These are phyloP conservation scores for Hormiphora californensis DNA, from an alignment of 37 sponge, comb jelly and placozoan genomes.

Conservation along the genomic window DNA sequence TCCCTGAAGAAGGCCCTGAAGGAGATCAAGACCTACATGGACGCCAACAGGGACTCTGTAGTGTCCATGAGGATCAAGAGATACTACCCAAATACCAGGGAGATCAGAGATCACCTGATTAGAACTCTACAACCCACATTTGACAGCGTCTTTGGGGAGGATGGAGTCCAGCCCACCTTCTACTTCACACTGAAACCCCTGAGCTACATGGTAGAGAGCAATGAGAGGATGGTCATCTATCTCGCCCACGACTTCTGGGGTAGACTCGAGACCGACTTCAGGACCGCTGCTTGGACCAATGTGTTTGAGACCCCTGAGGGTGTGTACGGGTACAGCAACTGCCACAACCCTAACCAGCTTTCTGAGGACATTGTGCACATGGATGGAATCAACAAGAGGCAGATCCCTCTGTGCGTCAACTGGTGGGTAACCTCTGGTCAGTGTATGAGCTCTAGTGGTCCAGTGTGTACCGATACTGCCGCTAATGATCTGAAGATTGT, in stretches of 20 bases:
- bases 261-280: neutral
- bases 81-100: neutral
- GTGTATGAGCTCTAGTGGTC: neutral
- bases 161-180: neutral
- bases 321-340: neutral
- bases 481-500: neutral
- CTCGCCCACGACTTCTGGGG: neutral
- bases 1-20: neutral
- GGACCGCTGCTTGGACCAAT: neutral
- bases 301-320: neutral
- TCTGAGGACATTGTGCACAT: neutral
- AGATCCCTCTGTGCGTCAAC: neutral
- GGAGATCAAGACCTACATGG: neutral
- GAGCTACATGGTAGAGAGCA: neutral
- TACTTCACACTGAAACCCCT: neutral
- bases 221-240: conserved; percentile 15
- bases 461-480: neutral
- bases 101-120: conserved; percentile 1
- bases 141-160: neutral
- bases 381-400: neutral
- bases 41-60: neutral
- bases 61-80: neutral
- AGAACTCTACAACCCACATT: neutral
- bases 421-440: neutral
- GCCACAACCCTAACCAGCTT: neutral